These are phyloP conservation scores for Apostichopus californicus DNA, from an alignment of 35 echinoderm and acorn worm species.

Conservation along the genomic window DNA sequence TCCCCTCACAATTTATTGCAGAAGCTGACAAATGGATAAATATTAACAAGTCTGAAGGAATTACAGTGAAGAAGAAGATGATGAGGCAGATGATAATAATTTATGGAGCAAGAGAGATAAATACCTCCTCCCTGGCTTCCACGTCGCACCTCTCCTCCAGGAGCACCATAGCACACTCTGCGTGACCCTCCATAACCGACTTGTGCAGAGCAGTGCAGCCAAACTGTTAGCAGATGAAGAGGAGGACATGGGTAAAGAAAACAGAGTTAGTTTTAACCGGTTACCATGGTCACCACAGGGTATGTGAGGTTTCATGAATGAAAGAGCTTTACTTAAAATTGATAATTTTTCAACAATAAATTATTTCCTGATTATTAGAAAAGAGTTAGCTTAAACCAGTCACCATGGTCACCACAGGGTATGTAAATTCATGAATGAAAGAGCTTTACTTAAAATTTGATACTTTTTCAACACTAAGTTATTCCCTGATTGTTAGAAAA, in stretches of 20 bases:
- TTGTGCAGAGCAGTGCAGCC: slow-evolving; percentile 84
- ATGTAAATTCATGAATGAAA: not conserved
- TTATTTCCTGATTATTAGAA: too few species aligned
- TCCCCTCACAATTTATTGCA: too few species aligned
- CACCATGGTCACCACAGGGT: too few species aligned
- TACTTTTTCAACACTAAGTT: too few species aligned
- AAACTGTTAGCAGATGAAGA: slow-evolving; percentile 67
- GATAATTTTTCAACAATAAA: too few species aligned
- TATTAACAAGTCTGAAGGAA: not conserved
- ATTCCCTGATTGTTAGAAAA: too few species aligned
- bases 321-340: not conserved
- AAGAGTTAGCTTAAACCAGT: too few species aligned
- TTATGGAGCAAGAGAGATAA: not conserved
- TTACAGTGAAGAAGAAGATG: not conserved
- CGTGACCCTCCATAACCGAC: slow-evolving; percentile 86
- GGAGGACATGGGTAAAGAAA: not conserved
- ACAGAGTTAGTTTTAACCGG: slow-evolving; percentile 4
- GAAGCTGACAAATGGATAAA: too few species aligned
- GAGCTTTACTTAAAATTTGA: too few species aligned
- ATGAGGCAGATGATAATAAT: not conserved
- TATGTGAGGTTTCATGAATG: not conserved
- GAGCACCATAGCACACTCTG: slow-evolving; percentile 62
- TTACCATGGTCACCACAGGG: slow-evolving; percentile 17
- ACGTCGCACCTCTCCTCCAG: slow-evolving; percentile 80
- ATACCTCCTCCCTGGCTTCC: slow-evolving; percentile 92